Conservation (phyloP, 1,140 invertebrate genomes). For the Notospermus geniculatus region DNA sequence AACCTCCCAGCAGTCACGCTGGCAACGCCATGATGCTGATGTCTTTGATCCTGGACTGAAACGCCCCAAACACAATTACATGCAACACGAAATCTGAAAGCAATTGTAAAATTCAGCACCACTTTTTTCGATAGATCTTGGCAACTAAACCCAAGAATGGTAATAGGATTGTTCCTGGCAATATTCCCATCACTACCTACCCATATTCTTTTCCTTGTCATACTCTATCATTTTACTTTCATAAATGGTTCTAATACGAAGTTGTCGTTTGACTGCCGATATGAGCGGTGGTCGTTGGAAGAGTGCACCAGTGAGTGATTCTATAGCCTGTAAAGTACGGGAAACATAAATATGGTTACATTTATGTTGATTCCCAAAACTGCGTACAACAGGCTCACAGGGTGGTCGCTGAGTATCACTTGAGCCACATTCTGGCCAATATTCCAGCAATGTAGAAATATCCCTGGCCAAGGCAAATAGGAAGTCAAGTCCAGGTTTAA, state of each 20-base stretch:
- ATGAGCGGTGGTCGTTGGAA: constrained; percentile 98
- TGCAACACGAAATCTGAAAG: no score
- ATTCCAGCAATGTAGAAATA: no score
- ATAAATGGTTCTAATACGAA: constrained; percentile 94
- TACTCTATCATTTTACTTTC: constrained; percentile 92
- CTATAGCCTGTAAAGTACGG: constrained; percentile 59
- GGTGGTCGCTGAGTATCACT: background rate
- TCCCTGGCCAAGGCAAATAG: background rate
- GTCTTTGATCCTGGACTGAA: no score
- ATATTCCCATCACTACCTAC: constrained; percentile 55
- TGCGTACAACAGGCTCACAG: background rate
- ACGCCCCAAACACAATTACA: no score
- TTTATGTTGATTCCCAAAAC: background rate
- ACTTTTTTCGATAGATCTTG: no score
- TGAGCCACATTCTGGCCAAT: background rate
- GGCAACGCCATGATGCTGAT: no score
- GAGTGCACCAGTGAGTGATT: constrained; percentile 89
- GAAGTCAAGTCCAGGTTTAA: no score
- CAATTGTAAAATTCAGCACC: no score
- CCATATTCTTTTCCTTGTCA: constrained; percentile 84
- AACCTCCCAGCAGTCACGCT: no score
- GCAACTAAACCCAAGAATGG: no score
- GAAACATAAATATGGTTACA: background rate
- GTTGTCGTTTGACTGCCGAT: constrained; percentile 96
- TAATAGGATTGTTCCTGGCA: no score